These are phyloP conservation scores for Rhyzopertha dominica DNA, from an alignment of 1,140 invertebrate species.

Conservation along the genomic window DNA sequence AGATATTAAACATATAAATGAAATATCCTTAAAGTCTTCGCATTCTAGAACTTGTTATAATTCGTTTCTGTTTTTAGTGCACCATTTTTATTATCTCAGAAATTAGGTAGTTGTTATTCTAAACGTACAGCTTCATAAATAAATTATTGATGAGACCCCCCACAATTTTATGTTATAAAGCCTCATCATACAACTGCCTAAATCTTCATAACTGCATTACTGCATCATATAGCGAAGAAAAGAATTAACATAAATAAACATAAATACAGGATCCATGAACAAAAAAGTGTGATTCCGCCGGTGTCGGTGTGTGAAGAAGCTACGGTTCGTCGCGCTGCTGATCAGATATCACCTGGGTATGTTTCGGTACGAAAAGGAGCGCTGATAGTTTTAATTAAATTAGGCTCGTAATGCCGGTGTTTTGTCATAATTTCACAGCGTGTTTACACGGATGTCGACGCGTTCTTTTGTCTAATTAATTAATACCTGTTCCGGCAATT, in stretches of 20 bases:
- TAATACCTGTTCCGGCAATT: slow-evolving; percentile 24
- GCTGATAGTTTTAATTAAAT: slow-evolving; percentile 19
- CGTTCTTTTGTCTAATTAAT: slow-evolving; percentile 23
- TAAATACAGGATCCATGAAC: not conserved
- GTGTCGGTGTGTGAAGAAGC: slow-evolving; percentile 23
- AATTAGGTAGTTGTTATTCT: too few relatives aligned
- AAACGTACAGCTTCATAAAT: too few relatives aligned
- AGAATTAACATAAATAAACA: slow-evolving; percentile 12
- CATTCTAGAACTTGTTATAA: too few relatives aligned
- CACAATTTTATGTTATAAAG: too few relatives aligned
- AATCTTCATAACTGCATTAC: slow-evolving; percentile 17
- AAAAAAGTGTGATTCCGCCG: not conserved
- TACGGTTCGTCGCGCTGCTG: slow-evolving; percentile 21
- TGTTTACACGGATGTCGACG: slow-evolving; percentile 15
- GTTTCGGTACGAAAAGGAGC: slow-evolving; percentile 2
- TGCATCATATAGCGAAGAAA: slow-evolving; percentile 5
- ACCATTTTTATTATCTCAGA: too few relatives aligned
- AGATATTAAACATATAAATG: too few relatives aligned
- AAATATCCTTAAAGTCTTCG: too few relatives aligned
- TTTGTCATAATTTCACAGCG: slow-evolving; percentile 23
- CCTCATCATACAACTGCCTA: too few relatives aligned
- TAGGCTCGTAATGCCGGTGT: slow-evolving; percentile 17
- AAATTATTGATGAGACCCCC: too few relatives aligned
- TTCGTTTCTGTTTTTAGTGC: too few relatives aligned
- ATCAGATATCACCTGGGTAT: slow-evolving; percentile 15